Evolutionary conservation across 2,888 invertebrate genomes (phyloP).

Genomic region (Polia nebulosa): DNA sequence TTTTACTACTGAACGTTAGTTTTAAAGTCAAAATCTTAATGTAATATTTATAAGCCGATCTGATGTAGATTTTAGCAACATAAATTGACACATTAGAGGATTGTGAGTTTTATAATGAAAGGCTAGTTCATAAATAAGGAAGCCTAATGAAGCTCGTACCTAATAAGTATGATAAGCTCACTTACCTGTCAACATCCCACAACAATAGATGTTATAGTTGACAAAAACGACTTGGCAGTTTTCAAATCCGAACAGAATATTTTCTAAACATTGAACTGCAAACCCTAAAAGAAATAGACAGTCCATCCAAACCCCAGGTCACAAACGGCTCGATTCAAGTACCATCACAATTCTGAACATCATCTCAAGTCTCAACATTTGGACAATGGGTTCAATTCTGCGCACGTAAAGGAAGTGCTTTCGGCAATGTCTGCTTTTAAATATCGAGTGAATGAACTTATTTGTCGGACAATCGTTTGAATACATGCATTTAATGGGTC

Average conservation of each 20-base stretch:
- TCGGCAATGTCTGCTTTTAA: constrained; percentile 57
- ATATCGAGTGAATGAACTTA: constrained; percentile 65
- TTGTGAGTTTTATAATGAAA: no score
- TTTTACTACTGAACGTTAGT: constrained; percentile 40
- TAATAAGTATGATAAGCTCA: no score
- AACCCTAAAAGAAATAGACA: constrained; percentile 45
- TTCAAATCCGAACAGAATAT: background rate
- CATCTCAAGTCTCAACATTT: constrained; percentile 54
- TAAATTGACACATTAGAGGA: background rate
- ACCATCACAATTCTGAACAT: constrained; percentile 64
- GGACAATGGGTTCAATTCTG: constrained; percentile 68
- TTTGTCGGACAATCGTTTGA: constrained; percentile 48
- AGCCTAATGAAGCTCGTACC: background rate
- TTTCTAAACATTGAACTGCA: background rate
- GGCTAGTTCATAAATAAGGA: background rate
- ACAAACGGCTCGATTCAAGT: constrained; percentile 56
- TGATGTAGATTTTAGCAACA: background rate
- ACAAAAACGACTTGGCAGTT: no score
- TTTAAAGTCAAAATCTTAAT: constrained; percentile 17
- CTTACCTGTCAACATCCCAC: no score
- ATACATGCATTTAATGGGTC: constrained; percentile 35
- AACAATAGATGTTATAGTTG: no score
- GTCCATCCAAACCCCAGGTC: constrained; percentile 34
- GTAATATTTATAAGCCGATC: background rate
- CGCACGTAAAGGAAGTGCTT: constrained; percentile 73